These are phyloP conservation scores for Pristiophorus japonicus DNA, from an alignment of 2,113 vertebrate genomes.

Conservation along the genomic window DNA sequence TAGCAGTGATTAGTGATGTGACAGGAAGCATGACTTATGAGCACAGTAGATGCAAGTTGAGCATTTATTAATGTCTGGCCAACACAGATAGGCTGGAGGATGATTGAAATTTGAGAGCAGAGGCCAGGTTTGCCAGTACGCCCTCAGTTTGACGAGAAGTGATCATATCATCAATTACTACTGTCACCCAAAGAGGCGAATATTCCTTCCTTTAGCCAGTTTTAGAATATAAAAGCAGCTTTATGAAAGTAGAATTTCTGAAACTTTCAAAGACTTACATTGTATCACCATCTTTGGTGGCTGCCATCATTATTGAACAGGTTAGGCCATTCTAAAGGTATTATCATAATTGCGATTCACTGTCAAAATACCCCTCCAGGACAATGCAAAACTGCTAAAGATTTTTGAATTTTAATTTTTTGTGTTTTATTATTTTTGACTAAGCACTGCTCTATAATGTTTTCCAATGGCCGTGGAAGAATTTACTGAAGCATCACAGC, in stretches of 20 bases:
- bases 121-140: not conserved
- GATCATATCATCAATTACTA: not conserved
- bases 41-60: not conserved
- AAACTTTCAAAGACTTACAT: slow-evolving; percentile 1
- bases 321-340: not conserved
- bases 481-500: not conserved
- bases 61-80: not conserved
- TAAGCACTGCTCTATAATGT: not conserved
- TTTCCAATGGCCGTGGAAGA: not conserved
- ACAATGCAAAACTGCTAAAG: not conserved
- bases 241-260: not conserved
- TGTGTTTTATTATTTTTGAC: not conserved
- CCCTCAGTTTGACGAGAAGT: not conserved
- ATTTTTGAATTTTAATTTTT: not conserved
- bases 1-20: slow-evolving; percentile 8
- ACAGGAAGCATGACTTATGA: not conserved
- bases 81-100: not conserved
- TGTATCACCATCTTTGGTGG: not conserved
- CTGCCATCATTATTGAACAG: not conserved
- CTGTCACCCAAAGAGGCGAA: not conserved
- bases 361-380: not conserved
- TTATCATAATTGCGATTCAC: not conserved
- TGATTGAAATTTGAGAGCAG: not conserved
- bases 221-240: not conserved
- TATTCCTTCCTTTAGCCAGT: not conserved